A percentile compares a stretch with the other conserved stretches of the same genome.
Conservation (phyloP, 2,113 vertebrate genomes). For the Scomber scombrus region DNA sequence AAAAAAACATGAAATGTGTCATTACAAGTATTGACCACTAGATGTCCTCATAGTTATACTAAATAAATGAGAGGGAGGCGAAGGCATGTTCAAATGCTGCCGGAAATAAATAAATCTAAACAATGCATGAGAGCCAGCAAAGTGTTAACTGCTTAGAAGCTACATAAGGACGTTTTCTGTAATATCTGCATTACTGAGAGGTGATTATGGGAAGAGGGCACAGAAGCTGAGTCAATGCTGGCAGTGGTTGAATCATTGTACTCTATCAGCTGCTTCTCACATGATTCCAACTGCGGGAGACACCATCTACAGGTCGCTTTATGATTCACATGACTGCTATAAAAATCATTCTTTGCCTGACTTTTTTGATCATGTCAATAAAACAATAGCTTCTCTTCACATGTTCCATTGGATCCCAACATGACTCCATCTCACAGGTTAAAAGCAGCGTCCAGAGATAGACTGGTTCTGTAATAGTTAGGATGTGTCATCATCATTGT, state of each 20-base stretch:
- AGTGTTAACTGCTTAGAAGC: not conserved
- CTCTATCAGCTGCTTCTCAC: too few relatives aligned
- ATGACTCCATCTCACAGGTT: too few relatives aligned
- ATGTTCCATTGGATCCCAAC: too few relatives aligned
- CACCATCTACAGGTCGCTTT: too few relatives aligned
- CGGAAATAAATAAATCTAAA: not conserved
- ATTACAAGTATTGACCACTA: conserved; percentile 37
- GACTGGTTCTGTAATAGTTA: too few relatives aligned
- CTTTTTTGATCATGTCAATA: too few relatives aligned
- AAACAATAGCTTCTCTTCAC: too few relatives aligned
- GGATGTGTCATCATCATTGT: too few relatives aligned
- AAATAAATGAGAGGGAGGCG: not conserved
- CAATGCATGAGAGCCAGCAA: not conserved
- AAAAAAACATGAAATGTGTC: not conserved
- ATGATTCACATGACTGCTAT: too few relatives aligned
- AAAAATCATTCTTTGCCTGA: too few relatives aligned
- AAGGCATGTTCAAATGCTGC: not conserved
- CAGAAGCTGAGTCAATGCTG: not conserved
- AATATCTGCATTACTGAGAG: not conserved
- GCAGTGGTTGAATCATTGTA: not conserved
- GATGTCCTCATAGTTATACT: conserved; percentile 46
- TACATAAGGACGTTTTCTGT: not conserved
- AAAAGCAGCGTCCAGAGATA: too few relatives aligned
- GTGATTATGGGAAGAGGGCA: not conserved
- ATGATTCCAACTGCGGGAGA: too few relatives aligned